phyloP scores from a whole-genome alignment of 2,113 vertebrate genomes.

The Crypturellus undulatus region DNA sequence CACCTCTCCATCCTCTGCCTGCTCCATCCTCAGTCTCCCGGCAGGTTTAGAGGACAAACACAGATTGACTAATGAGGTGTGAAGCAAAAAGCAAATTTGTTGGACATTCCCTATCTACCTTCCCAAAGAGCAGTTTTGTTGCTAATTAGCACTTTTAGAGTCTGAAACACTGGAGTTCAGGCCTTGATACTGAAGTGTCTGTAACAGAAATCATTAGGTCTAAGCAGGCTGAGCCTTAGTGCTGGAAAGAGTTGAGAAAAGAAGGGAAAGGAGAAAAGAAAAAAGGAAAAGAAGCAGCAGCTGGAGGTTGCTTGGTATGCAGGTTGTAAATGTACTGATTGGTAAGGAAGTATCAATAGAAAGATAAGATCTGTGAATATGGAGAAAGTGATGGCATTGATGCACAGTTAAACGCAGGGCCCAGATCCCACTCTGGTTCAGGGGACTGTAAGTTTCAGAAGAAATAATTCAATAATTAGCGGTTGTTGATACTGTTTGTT shows the following conservation, averaged over 20 bases:
- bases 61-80: not conserved
- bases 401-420: not conserved
- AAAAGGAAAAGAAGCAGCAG: too few relatives aligned
- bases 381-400: not conserved
- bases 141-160: not conserved
- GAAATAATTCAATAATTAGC: not conserved
- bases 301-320: too few relatives aligned
- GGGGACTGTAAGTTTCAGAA: not conserved
- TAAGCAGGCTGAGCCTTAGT: not conserved
- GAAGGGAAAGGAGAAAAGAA: not conserved
- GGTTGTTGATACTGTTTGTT: not conserved
- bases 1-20: not conserved
- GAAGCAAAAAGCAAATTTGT: not conserved
- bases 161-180: not conserved
- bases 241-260: too few relatives aligned
- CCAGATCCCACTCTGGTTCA: not conserved
- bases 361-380: not conserved
- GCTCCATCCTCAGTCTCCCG: not conserved
- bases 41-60: not conserved
- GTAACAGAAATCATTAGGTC: not conserved
- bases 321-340: not conserved
- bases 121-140: not conserved
- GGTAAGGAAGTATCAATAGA: not conserved
- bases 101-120: not conserved
- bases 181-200: not conserved